These are phyloP conservation scores for Bombus breviceps DNA, from an alignment of 1,140 invertebrate genomes.

Conservation along the genomic window DNA sequence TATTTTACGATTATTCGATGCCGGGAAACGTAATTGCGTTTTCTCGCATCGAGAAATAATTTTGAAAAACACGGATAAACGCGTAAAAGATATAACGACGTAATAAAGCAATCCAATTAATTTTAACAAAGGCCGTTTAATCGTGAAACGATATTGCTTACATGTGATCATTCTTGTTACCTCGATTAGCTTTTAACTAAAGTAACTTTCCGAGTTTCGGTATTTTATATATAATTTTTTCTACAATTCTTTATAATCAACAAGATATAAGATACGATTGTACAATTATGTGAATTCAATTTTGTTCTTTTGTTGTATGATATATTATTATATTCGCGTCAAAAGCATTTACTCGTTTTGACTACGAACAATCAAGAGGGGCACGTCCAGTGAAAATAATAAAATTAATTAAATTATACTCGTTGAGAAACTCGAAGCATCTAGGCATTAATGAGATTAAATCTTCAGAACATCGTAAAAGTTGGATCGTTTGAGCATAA, in stretches of 20 bases:
- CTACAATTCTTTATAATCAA: not conserved
- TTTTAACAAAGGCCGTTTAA: not conserved
- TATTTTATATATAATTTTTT: not conserved
- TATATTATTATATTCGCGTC: no score
- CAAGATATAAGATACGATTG: no score
- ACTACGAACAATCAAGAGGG: no score
- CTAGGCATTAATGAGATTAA: not conserved
- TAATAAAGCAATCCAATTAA: not conserved
- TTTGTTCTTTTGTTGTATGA: no score
- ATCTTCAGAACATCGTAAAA: not conserved
- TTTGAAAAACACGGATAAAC: not conserved
- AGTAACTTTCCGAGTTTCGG: not conserved
- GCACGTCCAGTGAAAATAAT: not conserved
- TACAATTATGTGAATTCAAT: no score
- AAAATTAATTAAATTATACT: not conserved
- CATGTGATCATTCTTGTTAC: not conserved
- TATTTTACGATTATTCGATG: not conserved
- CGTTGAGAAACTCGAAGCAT: not conserved
- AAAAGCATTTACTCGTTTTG: no score
- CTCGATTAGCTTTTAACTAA: not conserved
- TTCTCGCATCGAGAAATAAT: not conserved
- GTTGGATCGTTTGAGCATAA: not conserved
- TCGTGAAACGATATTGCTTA: not conserved
- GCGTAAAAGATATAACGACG: not conserved
- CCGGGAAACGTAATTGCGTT: not conserved